A percentile compares a stretch with the other conserved stretches of the same genome.
Conservation (phyloP, 2,888 invertebrate genomes). For the Ormyrus rosae region DNA sequence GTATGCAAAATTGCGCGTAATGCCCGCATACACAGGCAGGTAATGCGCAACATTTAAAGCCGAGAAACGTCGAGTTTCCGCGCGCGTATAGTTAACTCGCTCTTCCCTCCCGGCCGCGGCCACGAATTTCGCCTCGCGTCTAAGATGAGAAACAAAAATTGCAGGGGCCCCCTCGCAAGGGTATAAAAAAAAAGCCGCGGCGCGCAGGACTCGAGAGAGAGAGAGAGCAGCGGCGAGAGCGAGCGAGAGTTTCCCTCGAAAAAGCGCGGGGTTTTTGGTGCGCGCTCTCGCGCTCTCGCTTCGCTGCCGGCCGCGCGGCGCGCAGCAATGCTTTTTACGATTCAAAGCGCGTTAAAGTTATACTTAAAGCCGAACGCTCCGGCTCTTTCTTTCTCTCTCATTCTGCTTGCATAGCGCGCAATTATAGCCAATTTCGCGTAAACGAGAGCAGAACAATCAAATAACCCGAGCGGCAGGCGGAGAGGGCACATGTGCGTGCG, state of each 20-base stretch:
- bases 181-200: conserved; percentile 39
- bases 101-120: conserved; percentile 23
- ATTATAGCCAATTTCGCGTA: conserved; percentile 66
- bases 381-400: conserved; percentile 37
- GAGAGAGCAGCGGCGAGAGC: background rate
- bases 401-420: conserved; percentile 61
- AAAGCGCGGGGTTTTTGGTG: conserved; percentile 44
- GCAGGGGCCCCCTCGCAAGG: background rate
- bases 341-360: conserved; percentile 56
- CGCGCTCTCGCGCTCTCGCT: background rate
- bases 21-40: conserved; percentile 16
- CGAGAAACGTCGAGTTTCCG: conserved; percentile 1
- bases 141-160: conserved; percentile 29
- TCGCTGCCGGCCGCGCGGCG: background rate
- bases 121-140: conserved; percentile 45
- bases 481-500: conserved; percentile 30
- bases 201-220: conserved; percentile 44
- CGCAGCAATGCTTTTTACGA: conserved; percentile 51
- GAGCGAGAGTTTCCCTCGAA: conserved; percentile 52
- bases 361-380: conserved; percentile 45
- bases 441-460: conserved; percentile 64
- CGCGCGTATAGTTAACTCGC: conserved; percentile 34
- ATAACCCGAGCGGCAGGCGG: conserved; percentile 33
- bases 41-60: conserved; percentile 10
- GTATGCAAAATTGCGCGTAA: conserved; percentile 41